phyloP scores from a whole-genome alignment of 2,113 vertebrate species.

The Tinamus guttatus region DNA sequence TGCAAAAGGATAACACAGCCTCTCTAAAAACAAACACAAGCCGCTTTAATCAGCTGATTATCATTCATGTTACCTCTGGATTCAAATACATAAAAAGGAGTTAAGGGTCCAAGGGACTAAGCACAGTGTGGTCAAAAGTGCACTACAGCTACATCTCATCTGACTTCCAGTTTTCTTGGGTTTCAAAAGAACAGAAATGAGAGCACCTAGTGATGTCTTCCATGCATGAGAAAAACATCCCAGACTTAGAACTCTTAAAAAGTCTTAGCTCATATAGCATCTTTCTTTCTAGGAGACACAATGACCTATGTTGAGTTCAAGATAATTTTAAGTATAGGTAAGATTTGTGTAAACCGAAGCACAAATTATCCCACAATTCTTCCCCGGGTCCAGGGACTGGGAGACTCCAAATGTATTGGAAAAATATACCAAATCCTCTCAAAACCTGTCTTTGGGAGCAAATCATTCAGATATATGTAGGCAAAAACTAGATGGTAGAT shows the following conservation, averaged over 20 bases:
- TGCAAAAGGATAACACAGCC: not conserved
- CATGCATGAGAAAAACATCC: accelerated
- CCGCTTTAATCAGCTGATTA: not conserved
- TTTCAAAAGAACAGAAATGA: not conserved
- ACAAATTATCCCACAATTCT: not conserved
- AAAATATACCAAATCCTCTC: not conserved
- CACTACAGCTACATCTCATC: not conserved
- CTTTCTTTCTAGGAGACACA: not conserved
- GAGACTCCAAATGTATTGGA: not conserved
- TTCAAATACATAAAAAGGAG: not conserved
- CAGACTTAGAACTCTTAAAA: not conserved
- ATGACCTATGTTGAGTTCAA: not conserved
- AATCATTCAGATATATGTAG: not conserved
- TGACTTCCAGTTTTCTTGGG: not conserved
- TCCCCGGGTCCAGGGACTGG: not conserved
- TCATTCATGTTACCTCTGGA: not conserved
- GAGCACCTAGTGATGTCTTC: not conserved
- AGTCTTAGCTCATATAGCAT: not conserved
- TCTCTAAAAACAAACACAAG: not conserved
- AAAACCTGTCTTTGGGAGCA: not conserved
- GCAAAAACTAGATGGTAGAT: not conserved
- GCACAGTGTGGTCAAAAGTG: not conserved
- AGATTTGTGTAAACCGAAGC: not conserved
- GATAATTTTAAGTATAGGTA: not conserved
- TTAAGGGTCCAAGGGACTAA: not conserved